A percentile compares a stretch with the other conserved stretches of the same genome.
These are phyloP conservation scores for Gasterosteus nipponicus DNA, from an alignment of 2,113 vertebrate genomes.

Conservation along the genomic window DNA sequence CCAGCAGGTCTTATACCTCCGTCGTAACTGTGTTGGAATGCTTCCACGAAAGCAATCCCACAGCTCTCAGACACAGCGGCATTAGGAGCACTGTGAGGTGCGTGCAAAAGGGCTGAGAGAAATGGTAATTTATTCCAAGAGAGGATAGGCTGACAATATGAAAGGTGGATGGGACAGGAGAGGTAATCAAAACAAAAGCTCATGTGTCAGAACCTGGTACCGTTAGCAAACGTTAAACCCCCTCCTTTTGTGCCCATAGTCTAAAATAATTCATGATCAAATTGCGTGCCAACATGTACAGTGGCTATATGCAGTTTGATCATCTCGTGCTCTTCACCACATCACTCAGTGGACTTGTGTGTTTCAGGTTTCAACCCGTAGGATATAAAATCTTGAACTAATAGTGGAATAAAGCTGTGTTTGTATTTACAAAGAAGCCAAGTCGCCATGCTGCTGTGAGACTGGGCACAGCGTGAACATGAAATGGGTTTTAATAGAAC, in stretches of 20 bases:
- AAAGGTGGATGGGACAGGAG: background rate
- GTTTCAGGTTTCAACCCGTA: background rate
- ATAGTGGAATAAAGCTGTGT: background rate
- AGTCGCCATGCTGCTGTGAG: background rate
- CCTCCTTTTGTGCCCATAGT: background rate
- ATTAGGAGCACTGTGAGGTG: constrained; percentile 19
- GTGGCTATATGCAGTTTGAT: background rate
- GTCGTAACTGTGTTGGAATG: constrained; percentile 15
- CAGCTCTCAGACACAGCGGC: constrained; percentile 19
- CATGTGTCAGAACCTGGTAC: background rate
- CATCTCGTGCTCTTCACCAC: background rate
- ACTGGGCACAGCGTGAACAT: background rate
- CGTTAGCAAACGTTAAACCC: constrained; percentile 3
- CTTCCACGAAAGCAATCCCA: constrained; percentile 43
- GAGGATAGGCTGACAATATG: background rate
- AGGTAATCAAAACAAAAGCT: constrained; percentile 33
- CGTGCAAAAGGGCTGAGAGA: constrained; percentile 22
- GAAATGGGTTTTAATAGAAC: background rate
- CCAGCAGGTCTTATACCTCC: constrained; percentile 15
- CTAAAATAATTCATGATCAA: background rate
- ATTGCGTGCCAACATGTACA: background rate
- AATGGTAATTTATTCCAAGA: constrained; percentile 23
- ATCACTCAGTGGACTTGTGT: constrained; percentile 3
- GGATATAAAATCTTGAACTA: background rate
- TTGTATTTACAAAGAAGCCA: background rate